Conservation (phyloP, 2,113 vertebrate species). For the Austrofundulus limnaeus region DNA sequence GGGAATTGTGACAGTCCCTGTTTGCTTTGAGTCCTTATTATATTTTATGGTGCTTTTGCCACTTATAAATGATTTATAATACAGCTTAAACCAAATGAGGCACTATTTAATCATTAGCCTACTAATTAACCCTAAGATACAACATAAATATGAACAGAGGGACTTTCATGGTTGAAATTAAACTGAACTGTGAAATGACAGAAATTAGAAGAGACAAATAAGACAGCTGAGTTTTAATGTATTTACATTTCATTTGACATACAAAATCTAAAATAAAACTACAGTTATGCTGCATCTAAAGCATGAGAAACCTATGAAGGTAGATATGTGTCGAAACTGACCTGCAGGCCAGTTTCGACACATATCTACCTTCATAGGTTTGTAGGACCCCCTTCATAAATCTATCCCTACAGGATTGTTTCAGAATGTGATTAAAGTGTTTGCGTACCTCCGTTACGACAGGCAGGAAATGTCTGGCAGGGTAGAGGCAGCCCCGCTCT, state of each 20-base stretch:
- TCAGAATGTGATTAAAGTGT: background rate
- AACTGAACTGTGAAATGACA: background rate
- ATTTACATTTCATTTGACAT: background rate
- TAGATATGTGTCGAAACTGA: too few species aligned
- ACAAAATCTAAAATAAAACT: constrained; percentile 5
- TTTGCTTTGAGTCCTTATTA: constrained; percentile 15
- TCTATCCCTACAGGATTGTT: background rate
- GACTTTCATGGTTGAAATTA: constrained; percentile 2
- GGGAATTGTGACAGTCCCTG: background rate
- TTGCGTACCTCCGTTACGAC: constrained; percentile 87
- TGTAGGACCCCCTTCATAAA: too few species aligned
- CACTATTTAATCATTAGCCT: background rate
- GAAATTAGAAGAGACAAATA: background rate
- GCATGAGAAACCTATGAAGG: too few species aligned
- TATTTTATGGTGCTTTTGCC: background rate
- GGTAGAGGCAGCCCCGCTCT: constrained; percentile 84
- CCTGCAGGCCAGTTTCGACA: too few species aligned
- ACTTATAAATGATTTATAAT: background rate
- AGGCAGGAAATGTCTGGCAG: constrained; percentile 91
- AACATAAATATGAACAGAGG: background rate
- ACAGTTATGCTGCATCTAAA: background rate
- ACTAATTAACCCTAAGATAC: background rate
- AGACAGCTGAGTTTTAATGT: too few species aligned
- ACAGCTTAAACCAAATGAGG: background rate
- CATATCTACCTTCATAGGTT: too few species aligned